Percentiles rank a stretch among this genome's conserved stretches.
These are phyloP conservation scores for Pseudobourletiella spinata DNA, from an alignment of 1,140 invertebrate genomes.

Conservation along the genomic window DNA sequence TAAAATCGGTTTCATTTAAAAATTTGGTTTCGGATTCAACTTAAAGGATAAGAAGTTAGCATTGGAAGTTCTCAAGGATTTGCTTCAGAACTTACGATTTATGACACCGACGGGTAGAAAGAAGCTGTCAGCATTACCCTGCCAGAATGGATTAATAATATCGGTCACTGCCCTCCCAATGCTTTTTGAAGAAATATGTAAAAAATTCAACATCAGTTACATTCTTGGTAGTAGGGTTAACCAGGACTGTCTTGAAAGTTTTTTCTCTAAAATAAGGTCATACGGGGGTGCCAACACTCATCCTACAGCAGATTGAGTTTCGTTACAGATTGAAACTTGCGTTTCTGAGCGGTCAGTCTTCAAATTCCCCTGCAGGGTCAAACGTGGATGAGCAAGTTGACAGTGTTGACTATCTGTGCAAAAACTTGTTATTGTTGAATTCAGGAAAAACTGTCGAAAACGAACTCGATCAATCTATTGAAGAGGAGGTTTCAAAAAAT, in stretches of 20 bases:
- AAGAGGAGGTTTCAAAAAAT: not conserved
- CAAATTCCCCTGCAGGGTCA: not conserved
- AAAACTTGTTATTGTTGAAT: not conserved
- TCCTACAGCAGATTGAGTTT: not conserved
- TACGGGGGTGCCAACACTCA: not conserved
- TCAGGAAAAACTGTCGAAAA: no score
- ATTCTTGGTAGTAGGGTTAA: conserved; percentile 29
- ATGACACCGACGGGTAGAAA: not conserved
- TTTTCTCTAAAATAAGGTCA: not conserved
- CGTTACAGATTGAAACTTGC: not conserved
- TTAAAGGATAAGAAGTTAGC: not conserved
- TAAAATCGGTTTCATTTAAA: no score
- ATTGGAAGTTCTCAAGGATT: conserved; percentile 4
- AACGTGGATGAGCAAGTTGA: not conserved
- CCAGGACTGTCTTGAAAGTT: conserved; percentile 1
- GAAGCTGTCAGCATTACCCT: conserved; percentile 13
- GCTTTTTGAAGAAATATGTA: conserved; percentile 24
- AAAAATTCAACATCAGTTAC: conserved; percentile 16
- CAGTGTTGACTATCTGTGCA: not conserved
- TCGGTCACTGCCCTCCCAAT: conserved; percentile 9
- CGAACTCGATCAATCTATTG: not conserved
- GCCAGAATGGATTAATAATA: conserved; percentile 20
- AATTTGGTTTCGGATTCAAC: conserved; percentile 15
- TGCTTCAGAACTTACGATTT: conserved; percentile 1
- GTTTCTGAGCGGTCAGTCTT: not conserved